Evolutionary conservation across 1,140 invertebrate genomes (phyloP), one percentile per base, ranked within the genome.

Genomic region (Lerema accius): DNA sequence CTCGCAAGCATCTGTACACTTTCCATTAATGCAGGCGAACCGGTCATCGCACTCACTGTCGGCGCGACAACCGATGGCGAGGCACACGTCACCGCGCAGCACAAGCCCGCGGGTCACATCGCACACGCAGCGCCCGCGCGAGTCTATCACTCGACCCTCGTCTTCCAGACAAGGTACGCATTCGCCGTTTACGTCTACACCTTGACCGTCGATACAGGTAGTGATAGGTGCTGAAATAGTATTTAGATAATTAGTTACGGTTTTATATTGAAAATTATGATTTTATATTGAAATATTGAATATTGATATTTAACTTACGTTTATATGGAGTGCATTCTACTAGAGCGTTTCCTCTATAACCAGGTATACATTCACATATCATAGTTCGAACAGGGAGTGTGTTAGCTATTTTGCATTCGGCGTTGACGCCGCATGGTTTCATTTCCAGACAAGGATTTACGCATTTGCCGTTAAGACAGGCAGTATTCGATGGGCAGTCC

Each of bases 281-380:
- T n/a, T n/a, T n/a, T n/a, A n/a, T n/a, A n/a, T n/a, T n/a, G n/a
- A n/a, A n/a, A n/a, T n/a, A n/a, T n/a, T n/a, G n/a, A n/a, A n/a
- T n/a, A n/a, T 32, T 7, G 28, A 32, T 32, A 9, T 32, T 43
- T 40, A 15, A 86, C 84, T 86, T 82, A 89, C 88, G 88, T 87
- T 91, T 93, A 92, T 95, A 92, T 86, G 93, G 94, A 70, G 95
- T 94, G 78, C 96, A 97, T 76, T 94, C 92, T 35, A 95, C 92
- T 15, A 95, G 94, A 13, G 96, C 96, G 80, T 96, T 96, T 82
- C 96, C 96, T 84, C 94, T 94, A 80, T 96, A 97, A 43, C 96
- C 96, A 16, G 95, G 94, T n/a, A 95, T 79, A 80, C 97, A 98
- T 82, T 96, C 94, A 71, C 97, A 98, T 59, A 96, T 94, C 96